phyloP scores from a whole-genome alignment of 1,140 invertebrate species.

The Oncopodura yosiiana region DNA sequence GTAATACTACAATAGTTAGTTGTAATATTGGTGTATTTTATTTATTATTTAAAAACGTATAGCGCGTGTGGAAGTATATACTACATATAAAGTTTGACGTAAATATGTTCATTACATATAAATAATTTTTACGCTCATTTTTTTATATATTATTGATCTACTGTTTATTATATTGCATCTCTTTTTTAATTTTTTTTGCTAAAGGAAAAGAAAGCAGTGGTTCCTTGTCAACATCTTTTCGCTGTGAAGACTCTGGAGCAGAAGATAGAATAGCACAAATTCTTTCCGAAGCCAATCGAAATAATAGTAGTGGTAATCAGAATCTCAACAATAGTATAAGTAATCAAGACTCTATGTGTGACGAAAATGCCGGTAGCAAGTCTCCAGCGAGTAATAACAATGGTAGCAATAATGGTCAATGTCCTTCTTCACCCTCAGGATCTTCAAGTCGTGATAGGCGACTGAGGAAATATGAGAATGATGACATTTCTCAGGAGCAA shows the following conservation, averaged over 20 bases:
- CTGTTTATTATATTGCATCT: too few relatives aligned
- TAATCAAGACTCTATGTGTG: constrained; percentile 27
- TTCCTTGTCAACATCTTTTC: constrained; percentile 53
- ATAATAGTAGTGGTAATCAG: not conserved
- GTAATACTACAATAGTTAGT: too few relatives aligned
- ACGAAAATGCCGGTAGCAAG: constrained; percentile 57
- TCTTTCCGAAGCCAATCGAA: constrained; percentile 72
- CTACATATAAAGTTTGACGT: too few relatives aligned
- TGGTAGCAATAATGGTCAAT: constrained; percentile 27
- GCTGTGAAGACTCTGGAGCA: constrained; percentile 64
- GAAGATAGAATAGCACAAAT: constrained; percentile 91
- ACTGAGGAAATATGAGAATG: constrained; percentile 77
- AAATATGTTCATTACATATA: too few relatives aligned
- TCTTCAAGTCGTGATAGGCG: constrained; percentile 48
- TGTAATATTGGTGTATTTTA: too few relatives aligned
- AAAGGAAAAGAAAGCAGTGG: constrained; percentile 42
- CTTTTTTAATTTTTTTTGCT: constrained; percentile 29
- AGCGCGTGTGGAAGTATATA: too few relatives aligned
- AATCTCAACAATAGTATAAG: not conserved
- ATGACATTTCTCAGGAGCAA: constrained; percentile 93
- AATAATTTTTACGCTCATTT: too few relatives aligned
- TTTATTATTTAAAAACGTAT: too few relatives aligned
- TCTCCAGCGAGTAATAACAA: constrained; percentile 58
- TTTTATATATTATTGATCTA: too few relatives aligned
- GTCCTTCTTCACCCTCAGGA: constrained; percentile 32